phyloP scores from a whole-genome alignment of 2,888 invertebrate species.

The Cataglyphis cursor region DNA sequence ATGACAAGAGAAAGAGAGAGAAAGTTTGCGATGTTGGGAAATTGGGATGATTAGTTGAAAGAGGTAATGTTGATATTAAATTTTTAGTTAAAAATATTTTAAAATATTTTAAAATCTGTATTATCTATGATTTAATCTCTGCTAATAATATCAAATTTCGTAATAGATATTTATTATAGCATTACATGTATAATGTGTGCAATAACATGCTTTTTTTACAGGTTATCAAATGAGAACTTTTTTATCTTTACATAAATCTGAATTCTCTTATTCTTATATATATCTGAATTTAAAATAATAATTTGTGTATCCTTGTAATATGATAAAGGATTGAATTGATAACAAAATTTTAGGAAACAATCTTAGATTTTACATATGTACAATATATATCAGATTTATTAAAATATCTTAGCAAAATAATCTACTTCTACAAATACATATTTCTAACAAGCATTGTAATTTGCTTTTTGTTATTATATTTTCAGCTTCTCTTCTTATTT shows the following conservation, averaged over 20 bases:
- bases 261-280: background rate
- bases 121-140: background rate
- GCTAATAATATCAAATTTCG: background rate
- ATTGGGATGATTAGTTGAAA: background rate
- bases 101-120: background rate
- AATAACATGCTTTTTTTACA: background rate
- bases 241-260: background rate
- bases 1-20: background rate
- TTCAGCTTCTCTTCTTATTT: background rate
- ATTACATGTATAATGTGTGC: background rate
- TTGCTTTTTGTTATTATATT: background rate
- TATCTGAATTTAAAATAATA: background rate
- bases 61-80: background rate
- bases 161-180: background rate
- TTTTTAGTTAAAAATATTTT: background rate
- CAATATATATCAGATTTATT: conserved; percentile 11
- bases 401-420: conserved; percentile 36
- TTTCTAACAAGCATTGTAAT: conserved; percentile 11
- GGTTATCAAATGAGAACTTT: background rate
- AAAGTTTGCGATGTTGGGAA: background rate
- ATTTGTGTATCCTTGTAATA: background rate
- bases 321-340: background rate
- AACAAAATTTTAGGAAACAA: conserved; percentile 12
- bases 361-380: background rate
- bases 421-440: conserved; percentile 16